phyloP scores from a whole-genome alignment of 2,888 invertebrate species.

The Plusia festucae region DNA sequence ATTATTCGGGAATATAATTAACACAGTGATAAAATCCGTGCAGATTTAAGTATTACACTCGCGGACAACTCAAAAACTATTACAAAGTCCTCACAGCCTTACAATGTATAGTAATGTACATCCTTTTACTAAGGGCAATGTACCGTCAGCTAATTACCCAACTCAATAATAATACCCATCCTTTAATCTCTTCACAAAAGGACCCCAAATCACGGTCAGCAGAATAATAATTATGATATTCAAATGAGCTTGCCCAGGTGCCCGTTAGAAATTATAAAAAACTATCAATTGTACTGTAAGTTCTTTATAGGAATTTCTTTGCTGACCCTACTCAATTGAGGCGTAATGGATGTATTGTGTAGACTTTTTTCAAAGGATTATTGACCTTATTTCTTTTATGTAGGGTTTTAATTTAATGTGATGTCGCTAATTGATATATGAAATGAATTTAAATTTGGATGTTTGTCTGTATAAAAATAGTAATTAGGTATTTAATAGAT shows the following conservation, averaged over 20 bases:
- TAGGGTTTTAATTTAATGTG: neutral
- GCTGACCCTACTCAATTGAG: slow-evolving; percentile 71
- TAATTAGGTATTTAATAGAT: too few species aligned
- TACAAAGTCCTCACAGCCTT: neutral
- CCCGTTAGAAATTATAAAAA: slow-evolving; percentile 64
- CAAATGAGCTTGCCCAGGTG: slow-evolving; percentile 75
- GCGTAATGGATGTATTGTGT: slow-evolving; percentile 37
- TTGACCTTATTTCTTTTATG: neutral
- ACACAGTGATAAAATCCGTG: too few species aligned
- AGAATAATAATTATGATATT: slow-evolving; percentile 63
- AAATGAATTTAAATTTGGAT: neutral
- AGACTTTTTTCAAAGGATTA: neutral
- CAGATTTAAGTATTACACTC: neutral
- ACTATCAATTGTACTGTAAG: slow-evolving; percentile 57
- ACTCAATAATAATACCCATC: slow-evolving; percentile 43
- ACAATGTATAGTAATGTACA: neutral
- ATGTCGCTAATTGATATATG: neutral
- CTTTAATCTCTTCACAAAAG: slow-evolving; percentile 23
- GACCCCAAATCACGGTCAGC: slow-evolving; percentile 60
- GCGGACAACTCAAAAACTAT: neutral
- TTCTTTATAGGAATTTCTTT: slow-evolving; percentile 58
- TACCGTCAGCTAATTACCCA: slow-evolving; percentile 45
- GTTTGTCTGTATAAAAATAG: too few species aligned
- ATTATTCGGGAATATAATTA: too few species aligned
- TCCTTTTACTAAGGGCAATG: slow-evolving; percentile 34